Base-by-base conservation (phyloP, 2,888 invertebrate species). In the Ophion ellenae region DNA sequence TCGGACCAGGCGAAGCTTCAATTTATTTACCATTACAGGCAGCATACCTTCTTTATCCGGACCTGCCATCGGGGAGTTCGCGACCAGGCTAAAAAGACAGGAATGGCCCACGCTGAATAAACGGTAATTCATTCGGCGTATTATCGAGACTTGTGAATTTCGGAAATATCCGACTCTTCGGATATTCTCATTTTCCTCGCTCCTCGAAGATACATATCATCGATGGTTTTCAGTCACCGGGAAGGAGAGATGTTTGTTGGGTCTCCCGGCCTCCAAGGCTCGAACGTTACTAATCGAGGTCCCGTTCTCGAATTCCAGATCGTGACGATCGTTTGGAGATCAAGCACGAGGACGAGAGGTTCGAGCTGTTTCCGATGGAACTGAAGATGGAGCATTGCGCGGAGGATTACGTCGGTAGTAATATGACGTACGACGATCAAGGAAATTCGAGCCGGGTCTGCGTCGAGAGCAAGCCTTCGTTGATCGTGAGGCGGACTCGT, bases 271-370 rank as follows among this genome's bases (percentile, higher is more conserved):
- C 70, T 11, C 10, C 14, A 40, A 24, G 40, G 28, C 28, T 64
- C 32, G n/a, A 71, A 63, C 64, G 20, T 66, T 28, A 73, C 83
- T 83, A 83, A 86, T 47, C 28, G 45, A 61, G 40, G 63, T 63
- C 28, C n/a, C 14, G 11, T 86, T 86, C 20, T 86, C 81, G 59
- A 63, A 75, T 88, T 82, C 70, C 81, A 85, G 85, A 78, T 76
- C 6, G 32, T 59, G 69, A 57, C 4, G 28, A 57, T 7, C 24
- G 24, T 40, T 47, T 74, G 45, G 17, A 40, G 70, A 78, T 80
- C 36, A 88, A 87, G 77, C 32, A 53, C 14, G 85, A 86, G 77
- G 57, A 61, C 11, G 85, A 87, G 59, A 45, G 4, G 17, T 14
- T 17, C 71, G 71, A 82, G 3, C 40, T 83, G 11, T 87, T 81